Conservation (phyloP, 30 jellyfish, hydroid and myxozoan species). For the Cassiopea xamachana region DNA sequence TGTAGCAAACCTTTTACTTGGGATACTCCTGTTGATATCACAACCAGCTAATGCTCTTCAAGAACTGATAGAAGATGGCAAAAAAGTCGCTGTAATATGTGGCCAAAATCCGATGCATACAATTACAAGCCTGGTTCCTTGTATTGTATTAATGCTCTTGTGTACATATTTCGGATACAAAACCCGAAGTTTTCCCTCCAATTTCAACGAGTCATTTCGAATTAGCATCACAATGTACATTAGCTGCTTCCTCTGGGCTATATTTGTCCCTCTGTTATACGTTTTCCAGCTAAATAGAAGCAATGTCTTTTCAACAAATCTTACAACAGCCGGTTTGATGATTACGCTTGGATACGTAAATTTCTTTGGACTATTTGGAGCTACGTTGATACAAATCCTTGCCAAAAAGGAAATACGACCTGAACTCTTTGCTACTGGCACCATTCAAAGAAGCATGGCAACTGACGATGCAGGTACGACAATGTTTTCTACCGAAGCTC, state of each 20-base stretch:
- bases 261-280: slow-evolving; percentile 43
- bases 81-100: slow-evolving; percentile 16
- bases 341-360: slow-evolving; percentile 27
- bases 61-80: neutral
- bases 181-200: slow-evolving; percentile 58
- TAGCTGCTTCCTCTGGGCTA: slow-evolving; percentile 63
- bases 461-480: neutral
- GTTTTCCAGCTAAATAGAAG: neutral
- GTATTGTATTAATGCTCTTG: slow-evolving; percentile 21
- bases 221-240: slow-evolving; percentile 56
- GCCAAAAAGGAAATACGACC: neutral
- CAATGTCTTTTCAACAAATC: slow-evolving; percentile 16
- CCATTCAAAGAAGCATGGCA: neutral
- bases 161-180: slow-evolving; percentile 57
- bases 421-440: neutral
- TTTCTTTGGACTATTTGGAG: slow-evolving; percentile 49
- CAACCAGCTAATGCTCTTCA: slow-evolving; percentile 2
- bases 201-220: slow-evolving; percentile 60
- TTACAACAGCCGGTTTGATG: slow-evolving; percentile 24
- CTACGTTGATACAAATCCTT: neutral
- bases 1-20: slow-evolving; percentile 30
- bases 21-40: slow-evolving; percentile 32
- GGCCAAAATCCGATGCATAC: slow-evolving; percentile 1
- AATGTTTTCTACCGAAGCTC: neutral
- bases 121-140: slow-evolving; percentile 14